Base-by-base conservation (phyloP, 1,140 invertebrate species). In the Calosoma granatense region DNA sequence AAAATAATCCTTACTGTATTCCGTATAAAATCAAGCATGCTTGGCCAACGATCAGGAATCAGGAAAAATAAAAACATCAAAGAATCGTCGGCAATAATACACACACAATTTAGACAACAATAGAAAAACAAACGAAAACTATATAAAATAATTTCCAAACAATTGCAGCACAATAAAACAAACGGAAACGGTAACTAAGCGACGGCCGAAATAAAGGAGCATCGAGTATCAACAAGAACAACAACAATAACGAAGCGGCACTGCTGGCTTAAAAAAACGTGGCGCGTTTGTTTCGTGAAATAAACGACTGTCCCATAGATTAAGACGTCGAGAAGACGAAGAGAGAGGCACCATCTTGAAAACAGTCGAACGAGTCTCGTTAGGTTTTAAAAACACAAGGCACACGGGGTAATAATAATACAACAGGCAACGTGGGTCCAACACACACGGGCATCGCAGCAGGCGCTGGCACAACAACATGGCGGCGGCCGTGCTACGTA, bases 251-350 rank as follows among this genome's bases (percentile, higher is more conserved):
- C 26, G 14, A 30, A 30, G 14, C 26, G 14, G 6, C 4, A 30
- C 26, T 30, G 26, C 14, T 6, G 14, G 14, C 26, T 30, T 30
- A 30, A 30, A 47, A 47, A 47, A 47, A 17, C 41, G 41, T 47
- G 41, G 41, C 41, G 17, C 41, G 26, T 30, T 14, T 6, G 26
- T 30, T 30, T 30, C 26, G 26, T 30, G 14, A 30, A 30, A 30
- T 30, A 30, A 47, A 11, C 41, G 41, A 47, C 41, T 47, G 17
- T 47, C 41, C 9, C 41, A 47, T 47, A 17, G 41, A 47, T 47
- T 47, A 47, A 47, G 41, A 47, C 17, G 41, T 47, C 41, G 9
- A 17, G 6, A 12, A 12, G 41, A 12, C 41, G 9, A 17, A 9
- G 9, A 12, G 41, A 12, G 41, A 3, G 9, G 41, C 41, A 47